Conservation (phyloP, 2,113 vertebrate species). For the Microcebus tavaratra region DNA sequence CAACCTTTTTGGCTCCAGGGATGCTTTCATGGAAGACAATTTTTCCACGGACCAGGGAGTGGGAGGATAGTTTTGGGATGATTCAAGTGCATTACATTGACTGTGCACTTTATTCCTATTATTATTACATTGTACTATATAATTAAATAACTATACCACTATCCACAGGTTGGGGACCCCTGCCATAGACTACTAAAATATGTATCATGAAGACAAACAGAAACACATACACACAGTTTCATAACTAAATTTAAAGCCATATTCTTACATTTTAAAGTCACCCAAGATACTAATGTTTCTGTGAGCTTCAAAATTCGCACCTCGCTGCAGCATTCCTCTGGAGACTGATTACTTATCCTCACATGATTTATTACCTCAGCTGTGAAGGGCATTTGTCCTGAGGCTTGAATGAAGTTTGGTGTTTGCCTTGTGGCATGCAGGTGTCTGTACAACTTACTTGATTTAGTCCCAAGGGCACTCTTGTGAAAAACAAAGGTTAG, state of each 20-base stretch:
- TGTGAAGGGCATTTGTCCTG: constrained; percentile 65
- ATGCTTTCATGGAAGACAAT: too few relatives aligned
- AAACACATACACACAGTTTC: background rate
- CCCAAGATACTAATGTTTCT: constrained; percentile 78
- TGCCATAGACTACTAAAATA: background rate
- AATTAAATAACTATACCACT: too few relatives aligned
- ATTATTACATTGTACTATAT: too few relatives aligned
- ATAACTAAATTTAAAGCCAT: constrained; percentile 34
- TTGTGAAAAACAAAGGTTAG: constrained; percentile 76
- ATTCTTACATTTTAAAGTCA: constrained; percentile 68
- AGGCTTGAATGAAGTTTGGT: constrained; percentile 74
- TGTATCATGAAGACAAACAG: background rate
- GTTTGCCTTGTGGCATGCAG: constrained; percentile 82
- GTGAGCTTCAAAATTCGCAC: constrained; percentile 81
- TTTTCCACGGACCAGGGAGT: too few relatives aligned
- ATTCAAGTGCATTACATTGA: too few relatives aligned
- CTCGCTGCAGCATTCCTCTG: constrained; percentile 78
- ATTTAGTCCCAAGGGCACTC: constrained; percentile 79
- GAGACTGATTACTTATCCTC: constrained; percentile 67
- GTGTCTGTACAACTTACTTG: constrained; percentile 83
- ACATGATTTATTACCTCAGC: constrained; percentile 74
- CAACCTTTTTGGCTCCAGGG: too few relatives aligned
- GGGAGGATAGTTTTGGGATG: too few relatives aligned
- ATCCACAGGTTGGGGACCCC: too few relatives aligned
- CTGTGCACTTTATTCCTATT: too few relatives aligned